Evolutionary conservation across 2,797 vertebrate genomes (phyloP), one percentile per base, ranked within the genome.

Genomic region (Cyprinodon diabolis): DNA sequence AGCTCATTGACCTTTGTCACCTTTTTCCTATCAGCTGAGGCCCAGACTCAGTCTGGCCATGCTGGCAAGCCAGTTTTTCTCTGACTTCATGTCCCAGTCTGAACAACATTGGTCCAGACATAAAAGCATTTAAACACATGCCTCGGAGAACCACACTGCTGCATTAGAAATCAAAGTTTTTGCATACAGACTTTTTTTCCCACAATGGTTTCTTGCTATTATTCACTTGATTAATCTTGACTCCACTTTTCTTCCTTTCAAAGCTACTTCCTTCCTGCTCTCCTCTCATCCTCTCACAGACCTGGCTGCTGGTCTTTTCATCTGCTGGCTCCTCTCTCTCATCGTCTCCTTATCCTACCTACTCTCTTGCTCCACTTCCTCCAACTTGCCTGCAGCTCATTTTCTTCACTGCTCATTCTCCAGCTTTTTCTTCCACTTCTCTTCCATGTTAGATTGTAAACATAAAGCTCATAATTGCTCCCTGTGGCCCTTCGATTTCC

Each of bases 401-500:
- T 75, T 77, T 80, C 77, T 86, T 76, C 71, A 0, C 65, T 72
- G 35, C 73, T 45, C 70, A 48, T 76, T 77, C 74, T 71, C 87
- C 83, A 68, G 77, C 72, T 83, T 82, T 57, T 79, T 55, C 69
- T 66, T 77, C 40, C 76, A 76, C 75, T 4, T 15, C 67, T 84
- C 75, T 86, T 69, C 71, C 72, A 74, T 79, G 86, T 76, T 77
- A 47, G 52, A 80, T 87, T 87, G 89, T 85, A 86, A 93, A 94
- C 85, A 87, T 76, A 65, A 79, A 84, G 89, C 88, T 86, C 85
- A 84, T 91, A 92, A 93, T 91, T 91, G 88, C 82, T 92, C 89
- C 92, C 90, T 11, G 68, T 89, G 83, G 91, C 91, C 86, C 76
- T 35, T 25, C 84, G 87, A 88, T 91, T 94, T 90, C 71, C 77